A percentile compares a stretch with the other conserved stretches of the same genome.
Conservation (phyloP, 2,888 invertebrate species). For the Sisyra terminalis region DNA sequence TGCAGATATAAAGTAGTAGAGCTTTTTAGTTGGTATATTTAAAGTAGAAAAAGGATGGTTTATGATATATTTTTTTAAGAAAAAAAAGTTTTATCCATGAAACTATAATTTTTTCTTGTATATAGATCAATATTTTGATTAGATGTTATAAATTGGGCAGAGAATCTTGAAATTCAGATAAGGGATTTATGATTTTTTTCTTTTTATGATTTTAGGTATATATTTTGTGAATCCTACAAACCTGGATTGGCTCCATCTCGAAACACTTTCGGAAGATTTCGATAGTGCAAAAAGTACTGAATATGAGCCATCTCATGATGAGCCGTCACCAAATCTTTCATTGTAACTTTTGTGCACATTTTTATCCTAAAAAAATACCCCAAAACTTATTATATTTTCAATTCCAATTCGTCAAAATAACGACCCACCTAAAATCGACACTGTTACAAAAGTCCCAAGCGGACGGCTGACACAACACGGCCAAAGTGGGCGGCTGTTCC, state of each 20-base stretch:
- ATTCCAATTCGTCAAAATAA: background rate
- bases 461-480: conserved; percentile 74
- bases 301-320: conserved; percentile 90
- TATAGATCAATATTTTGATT: too few relatives aligned
- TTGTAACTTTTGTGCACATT: conserved; percentile 72
- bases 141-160: too few relatives aligned
- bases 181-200: too few relatives aligned
- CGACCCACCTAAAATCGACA: conserved; percentile 59
- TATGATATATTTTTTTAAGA: too few relatives aligned
- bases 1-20: too few relatives aligned
- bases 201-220: too few relatives aligned
- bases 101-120: too few relatives aligned
- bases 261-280: conserved; percentile 68
- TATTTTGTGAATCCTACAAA: conserved; percentile 19
- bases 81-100: too few relatives aligned
- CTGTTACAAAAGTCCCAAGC: conserved; percentile 91
- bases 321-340: conserved; percentile 72
- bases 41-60: too few relatives aligned
- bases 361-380: conserved; percentile 48
- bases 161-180: too few relatives aligned
- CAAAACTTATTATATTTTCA: background rate
- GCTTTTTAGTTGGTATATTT: too few relatives aligned
- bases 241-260: conserved; percentile 89
- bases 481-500: conserved; percentile 59
- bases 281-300: conserved; percentile 74